These are phyloP conservation scores for Sisor rabdophorus DNA, from an alignment of 2,113 vertebrate genomes.

Conservation along the genomic window DNA sequence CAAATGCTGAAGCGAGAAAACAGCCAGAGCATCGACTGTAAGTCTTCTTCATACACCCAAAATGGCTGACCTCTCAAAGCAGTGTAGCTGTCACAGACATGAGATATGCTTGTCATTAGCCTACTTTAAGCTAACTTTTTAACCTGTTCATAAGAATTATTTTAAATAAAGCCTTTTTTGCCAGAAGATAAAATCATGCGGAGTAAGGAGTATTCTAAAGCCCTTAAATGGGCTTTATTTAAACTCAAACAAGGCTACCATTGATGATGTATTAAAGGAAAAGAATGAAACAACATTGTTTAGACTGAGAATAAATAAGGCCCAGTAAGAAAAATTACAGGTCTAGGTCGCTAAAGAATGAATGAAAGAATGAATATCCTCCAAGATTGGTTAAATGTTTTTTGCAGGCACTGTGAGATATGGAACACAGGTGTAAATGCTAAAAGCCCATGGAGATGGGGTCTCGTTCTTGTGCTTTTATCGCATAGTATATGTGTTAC, in stretches of 20 bases:
- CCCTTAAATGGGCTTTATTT: slow-evolving; percentile 57
- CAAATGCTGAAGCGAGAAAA: slow-evolving; percentile 98
- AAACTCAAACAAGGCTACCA: slow-evolving; percentile 58
- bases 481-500: slow-evolving; percentile 20
- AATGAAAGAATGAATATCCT: too few species aligned
- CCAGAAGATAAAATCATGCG: slow-evolving; percentile 43
- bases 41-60: slow-evolving; percentile 47
- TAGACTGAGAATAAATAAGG: too few species aligned
- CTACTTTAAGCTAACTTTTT: slow-evolving; percentile 20
- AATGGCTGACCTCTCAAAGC: not conserved
- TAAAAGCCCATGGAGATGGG: not conserved
- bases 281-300: slow-evolving; percentile 57
- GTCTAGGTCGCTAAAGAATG: slow-evolving; percentile 32
- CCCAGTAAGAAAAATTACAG: too few species aligned
- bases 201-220: slow-evolving; percentile 52
- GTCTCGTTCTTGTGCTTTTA: not conserved
- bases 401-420: not conserved
- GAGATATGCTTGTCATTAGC: slow-evolving; percentile 28
- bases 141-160: slow-evolving; percentile 28
- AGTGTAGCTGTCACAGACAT: not conserved
- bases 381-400: too few species aligned
- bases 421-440: slow-evolving; percentile 6
- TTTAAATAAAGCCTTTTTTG: slow-evolving; percentile 50
- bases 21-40: slow-evolving; percentile 83
- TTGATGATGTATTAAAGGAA: slow-evolving; percentile 50